Conservation (phyloP, 2,113 vertebrate species). For the Ginglymostoma cirratum region DNA sequence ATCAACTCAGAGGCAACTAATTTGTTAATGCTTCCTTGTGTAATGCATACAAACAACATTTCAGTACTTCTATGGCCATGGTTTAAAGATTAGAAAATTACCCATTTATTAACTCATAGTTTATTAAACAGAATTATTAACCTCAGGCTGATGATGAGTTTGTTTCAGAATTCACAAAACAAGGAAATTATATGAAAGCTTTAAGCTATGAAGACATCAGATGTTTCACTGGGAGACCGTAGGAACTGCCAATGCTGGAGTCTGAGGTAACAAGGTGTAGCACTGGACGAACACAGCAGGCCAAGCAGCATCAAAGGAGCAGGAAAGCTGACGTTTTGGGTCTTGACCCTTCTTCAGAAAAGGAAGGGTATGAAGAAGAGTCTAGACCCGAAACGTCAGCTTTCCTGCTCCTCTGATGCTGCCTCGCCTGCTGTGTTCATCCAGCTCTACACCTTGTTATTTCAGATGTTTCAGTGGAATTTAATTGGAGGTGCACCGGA, state of each 20-base stretch:
- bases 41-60: not conserved
- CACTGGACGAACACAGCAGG: too few relatives aligned
- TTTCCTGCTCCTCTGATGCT: too few relatives aligned
- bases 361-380: too few relatives aligned
- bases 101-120: not conserved
- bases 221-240: not conserved
- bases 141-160: not conserved
- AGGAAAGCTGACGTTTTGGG: too few relatives aligned
- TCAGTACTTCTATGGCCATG: not conserved
- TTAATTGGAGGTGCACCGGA: not conserved
- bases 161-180: not conserved
- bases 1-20: not conserved
- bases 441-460: too few relatives aligned
- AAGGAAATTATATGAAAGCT: not conserved
- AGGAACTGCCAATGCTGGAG: too few relatives aligned
- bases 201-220: not conserved
- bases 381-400: too few relatives aligned
- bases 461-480: not conserved
- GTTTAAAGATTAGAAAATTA: slow-evolving; percentile 9
- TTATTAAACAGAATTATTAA: not conserved
- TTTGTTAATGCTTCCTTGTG: not conserved
- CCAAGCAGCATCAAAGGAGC: too few relatives aligned
- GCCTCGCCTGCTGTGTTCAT: too few relatives aligned
- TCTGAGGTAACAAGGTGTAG: too few relatives aligned
- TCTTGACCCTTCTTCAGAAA: too few relatives aligned